Evolutionary conservation across 2,113 vertebrate species (phyloP).

Genomic region (Anoplopoma fimbria): DNA sequence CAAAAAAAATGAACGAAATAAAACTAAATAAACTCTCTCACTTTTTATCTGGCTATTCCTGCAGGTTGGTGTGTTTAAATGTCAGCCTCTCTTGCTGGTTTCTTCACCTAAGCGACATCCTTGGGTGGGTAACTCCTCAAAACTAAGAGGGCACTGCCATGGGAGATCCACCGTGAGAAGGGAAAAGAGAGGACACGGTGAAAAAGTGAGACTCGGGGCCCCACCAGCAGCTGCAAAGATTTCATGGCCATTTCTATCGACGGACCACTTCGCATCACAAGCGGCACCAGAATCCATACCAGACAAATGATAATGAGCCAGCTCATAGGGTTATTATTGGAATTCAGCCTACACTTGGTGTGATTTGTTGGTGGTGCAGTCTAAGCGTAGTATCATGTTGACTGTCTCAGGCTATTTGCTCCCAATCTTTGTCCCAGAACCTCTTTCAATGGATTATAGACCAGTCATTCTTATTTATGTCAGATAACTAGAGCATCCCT

Average conservation of each 20-base stretch:
- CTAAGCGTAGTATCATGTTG: not conserved
- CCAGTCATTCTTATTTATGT: slow-evolving; percentile 11
- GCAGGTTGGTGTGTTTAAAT: slow-evolving; percentile 32
- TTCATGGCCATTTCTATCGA: slow-evolving; percentile 1
- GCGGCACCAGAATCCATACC: slow-evolving; percentile 33
- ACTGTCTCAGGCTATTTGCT: slow-evolving; percentile 26
- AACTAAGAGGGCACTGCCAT: slow-evolving; percentile 20
- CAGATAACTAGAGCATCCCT: slow-evolving; percentile 26
- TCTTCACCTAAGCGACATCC: slow-evolving; percentile 40
- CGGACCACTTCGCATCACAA: not conserved
- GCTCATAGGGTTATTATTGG: slow-evolving; percentile 15
- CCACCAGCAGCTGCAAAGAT: slow-evolving; percentile 8
- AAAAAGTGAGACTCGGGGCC: not conserved
- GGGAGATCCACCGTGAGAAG: slow-evolving; percentile 2
- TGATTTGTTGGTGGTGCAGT: slow-evolving; percentile 3
- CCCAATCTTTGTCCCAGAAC: slow-evolving; percentile 23
- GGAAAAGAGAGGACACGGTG: not conserved
- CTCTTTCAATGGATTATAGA: slow-evolving; percentile 23
- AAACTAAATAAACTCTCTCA: slow-evolving; percentile 32
- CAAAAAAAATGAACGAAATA: slow-evolving; percentile 17
- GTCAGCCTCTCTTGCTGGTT: slow-evolving; percentile 41
- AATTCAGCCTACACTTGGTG: not conserved
- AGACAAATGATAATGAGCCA: slow-evolving; percentile 15
- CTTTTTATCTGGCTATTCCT: slow-evolving; percentile 1
- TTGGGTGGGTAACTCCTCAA: slow-evolving; percentile 60